Conservation (phyloP, 2,113 vertebrate species). For the Percopsis transmontana region DNA sequence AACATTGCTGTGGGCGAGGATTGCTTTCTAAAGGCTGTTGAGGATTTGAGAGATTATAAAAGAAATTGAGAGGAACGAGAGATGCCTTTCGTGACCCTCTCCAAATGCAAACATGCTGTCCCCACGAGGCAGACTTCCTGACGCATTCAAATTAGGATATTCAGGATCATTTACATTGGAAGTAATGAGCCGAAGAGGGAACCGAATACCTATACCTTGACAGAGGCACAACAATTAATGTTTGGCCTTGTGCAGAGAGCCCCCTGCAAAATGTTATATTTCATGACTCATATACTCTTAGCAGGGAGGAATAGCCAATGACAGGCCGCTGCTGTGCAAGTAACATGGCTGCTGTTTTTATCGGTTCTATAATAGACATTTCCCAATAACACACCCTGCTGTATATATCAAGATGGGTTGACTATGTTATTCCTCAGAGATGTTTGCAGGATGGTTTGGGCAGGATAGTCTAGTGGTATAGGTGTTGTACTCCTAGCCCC, state of each 20-base stretch:
- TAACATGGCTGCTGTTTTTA: slow-evolving; percentile 1
- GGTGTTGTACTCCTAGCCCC: too few relatives aligned
- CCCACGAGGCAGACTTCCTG: slow-evolving; percentile 18
- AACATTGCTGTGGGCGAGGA: slow-evolving; percentile 44
- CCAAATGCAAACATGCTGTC: slow-evolving; percentile 25
- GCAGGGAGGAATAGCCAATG: slow-evolving; percentile 24
- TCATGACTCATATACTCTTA: slow-evolving; percentile 24
- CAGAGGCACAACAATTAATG: slow-evolving; percentile 29
- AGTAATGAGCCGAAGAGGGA: slow-evolving; percentile 41
- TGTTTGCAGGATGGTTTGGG: too few relatives aligned
- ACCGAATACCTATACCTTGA: slow-evolving; percentile 2
- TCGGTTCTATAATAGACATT: slow-evolving; percentile 12
- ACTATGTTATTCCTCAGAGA: not conserved
- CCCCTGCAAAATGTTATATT: not conserved
- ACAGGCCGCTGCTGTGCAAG: slow-evolving; percentile 8
- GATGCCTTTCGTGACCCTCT: slow-evolving; percentile 46
- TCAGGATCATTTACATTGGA: slow-evolving; percentile 37
- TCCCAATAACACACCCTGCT: slow-evolving; percentile 8
- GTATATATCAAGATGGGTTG: slow-evolving; percentile 10
- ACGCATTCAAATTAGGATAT: slow-evolving; percentile 37
- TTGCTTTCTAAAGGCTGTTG: slow-evolving; percentile 51
- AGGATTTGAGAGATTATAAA: slow-evolving; percentile 60
- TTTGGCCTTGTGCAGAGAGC: not conserved
- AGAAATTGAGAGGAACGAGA: slow-evolving; percentile 43
- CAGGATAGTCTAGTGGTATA: too few relatives aligned